Evolutionary conservation across 2,888 invertebrate species (phyloP).

Genomic region (Unio pictorum): DNA sequence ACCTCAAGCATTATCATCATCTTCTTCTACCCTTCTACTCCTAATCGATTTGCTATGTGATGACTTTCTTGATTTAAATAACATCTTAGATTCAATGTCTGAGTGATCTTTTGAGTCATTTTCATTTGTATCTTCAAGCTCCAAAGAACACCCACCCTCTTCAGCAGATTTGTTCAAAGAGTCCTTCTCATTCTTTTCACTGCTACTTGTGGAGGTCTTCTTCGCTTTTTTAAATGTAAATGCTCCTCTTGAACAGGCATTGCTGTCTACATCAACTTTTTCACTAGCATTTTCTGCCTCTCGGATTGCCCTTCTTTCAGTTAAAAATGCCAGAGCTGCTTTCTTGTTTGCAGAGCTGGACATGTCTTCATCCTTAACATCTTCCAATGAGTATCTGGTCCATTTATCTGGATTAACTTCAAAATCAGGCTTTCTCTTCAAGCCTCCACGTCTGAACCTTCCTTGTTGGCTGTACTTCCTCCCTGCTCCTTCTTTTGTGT

Average conservation of each 20-base stretch:
- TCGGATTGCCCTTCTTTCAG: conserved; percentile 72
- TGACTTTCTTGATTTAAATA: too few relatives aligned
- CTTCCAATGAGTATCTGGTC: conserved; percentile 84
- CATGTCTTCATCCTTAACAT: conserved; percentile 83
- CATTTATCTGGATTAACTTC: conserved; percentile 86
- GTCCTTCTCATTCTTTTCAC: conserved; percentile 7
- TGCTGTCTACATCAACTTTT: conserved; percentile 26
- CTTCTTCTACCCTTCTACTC: too few relatives aligned
- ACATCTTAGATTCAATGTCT: too few relatives aligned
- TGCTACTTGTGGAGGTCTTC: conserved; percentile 4
- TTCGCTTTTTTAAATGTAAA: conserved; percentile 41
- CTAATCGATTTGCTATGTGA: too few relatives aligned
- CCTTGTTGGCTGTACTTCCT: not conserved
- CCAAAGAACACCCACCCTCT: too few relatives aligned
- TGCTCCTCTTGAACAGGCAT: conserved; percentile 53
- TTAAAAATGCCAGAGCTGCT: conserved; percentile 85
- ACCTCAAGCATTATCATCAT: too few relatives aligned
- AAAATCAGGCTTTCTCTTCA: conserved; percentile 69
- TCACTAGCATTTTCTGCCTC: conserved; percentile 33
- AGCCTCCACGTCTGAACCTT: not conserved
- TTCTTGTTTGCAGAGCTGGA: conserved; percentile 84
- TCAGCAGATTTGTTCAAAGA: too few relatives aligned
- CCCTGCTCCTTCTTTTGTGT: not conserved
- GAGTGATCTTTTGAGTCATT: too few relatives aligned
- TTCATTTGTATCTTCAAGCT: too few relatives aligned